phyloP scores from a whole-genome alignment of 2,797 vertebrate species.

The Pelodytes ibericus region DNA sequence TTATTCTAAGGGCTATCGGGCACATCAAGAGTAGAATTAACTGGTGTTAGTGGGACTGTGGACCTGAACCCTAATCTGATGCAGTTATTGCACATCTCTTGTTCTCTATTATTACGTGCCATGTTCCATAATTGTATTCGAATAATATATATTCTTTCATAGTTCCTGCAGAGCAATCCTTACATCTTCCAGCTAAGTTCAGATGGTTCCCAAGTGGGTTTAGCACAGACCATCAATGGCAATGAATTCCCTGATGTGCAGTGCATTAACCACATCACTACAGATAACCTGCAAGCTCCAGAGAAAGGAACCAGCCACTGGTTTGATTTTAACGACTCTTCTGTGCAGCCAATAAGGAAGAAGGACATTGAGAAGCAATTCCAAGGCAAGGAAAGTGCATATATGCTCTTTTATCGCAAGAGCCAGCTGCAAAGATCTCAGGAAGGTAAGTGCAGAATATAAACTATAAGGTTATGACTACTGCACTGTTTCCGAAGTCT shows the following conservation, averaged over 20 bases:
- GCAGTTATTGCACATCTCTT: no score
- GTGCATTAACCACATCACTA: constrained; percentile 31
- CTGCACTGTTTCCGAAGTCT: no score
- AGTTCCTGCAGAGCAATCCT: constrained; percentile 88
- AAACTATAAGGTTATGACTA: no score
- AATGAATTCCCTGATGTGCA: constrained; percentile 50
- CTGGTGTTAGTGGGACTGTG: no score
- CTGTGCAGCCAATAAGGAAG: constrained; percentile 85
- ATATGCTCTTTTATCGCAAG: constrained; percentile 97
- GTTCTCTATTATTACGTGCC: no score
- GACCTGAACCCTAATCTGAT: no score
- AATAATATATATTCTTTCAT: constrained; percentile 33
- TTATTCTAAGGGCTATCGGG: no score
- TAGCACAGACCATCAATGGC: constrained; percentile 66
- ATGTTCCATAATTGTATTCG: no score
- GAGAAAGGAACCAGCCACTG: constrained; percentile 70
- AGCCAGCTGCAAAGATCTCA: constrained; percentile 79
- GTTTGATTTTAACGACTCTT: constrained; percentile 95
- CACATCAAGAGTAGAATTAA: no score
- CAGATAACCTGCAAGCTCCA: constrained; percentile 21
- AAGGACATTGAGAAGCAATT: constrained; percentile 92
- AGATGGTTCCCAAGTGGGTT: constrained; percentile 77
- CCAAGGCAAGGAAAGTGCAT: constrained; percentile 96
- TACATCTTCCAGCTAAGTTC: constrained; percentile 83
- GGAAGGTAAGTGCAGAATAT: constrained; percentile 86